Base-by-base conservation (phyloP, 2,797 vertebrate species). In the Sus cebifrons region DNA sequence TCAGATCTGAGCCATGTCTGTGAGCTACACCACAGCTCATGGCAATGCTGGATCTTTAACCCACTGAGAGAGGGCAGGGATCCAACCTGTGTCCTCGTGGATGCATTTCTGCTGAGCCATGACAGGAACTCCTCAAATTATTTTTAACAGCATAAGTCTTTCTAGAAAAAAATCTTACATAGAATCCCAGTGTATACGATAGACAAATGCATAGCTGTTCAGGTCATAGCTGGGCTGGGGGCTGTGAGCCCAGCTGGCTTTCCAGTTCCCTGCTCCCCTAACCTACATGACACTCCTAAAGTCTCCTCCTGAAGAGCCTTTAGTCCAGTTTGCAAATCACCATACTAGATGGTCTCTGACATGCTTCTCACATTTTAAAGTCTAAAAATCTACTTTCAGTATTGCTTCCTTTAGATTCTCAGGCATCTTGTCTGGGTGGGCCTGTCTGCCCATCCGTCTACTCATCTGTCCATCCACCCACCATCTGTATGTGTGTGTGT, bases 101-200 rank as follows among this genome's bases (percentile, higher is more conserved):
- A 49, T 49, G 44, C 44, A 10, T 49, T 49, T 49, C 44, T 49
- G 44, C 44, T 49, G 44, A 49, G 44, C 9, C 44, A 49, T 10
- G 6, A 49, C 9, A 10, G 44, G 44, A 49, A 52, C 94, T 70
- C 73, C 36, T 87, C 49, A 67, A 36, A 85, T 91, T 92, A 81
- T 32, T 84, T 94, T 87, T 86, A 84, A 17, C 20, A 40, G 44
- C 16, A 60, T 56, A 78, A 65, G 87, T 92, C 52, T 92, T 92
- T 83, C 77, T 78, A 36, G 62, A 68, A 87, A 60, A 40, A 81
- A 36, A 6, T 71, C 27, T 29, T 84, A 62, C 25, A 15, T 3
- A 56, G 77, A 79, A 68, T 67, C 36, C 32, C 11, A 40, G 67
- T 70, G 62, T 8, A 8, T 62, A 36, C 79, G 79, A 36, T 13